phyloP scores from a whole-genome alignment of 2,888 invertebrate species.

The Periphyllus acericola region DNA sequence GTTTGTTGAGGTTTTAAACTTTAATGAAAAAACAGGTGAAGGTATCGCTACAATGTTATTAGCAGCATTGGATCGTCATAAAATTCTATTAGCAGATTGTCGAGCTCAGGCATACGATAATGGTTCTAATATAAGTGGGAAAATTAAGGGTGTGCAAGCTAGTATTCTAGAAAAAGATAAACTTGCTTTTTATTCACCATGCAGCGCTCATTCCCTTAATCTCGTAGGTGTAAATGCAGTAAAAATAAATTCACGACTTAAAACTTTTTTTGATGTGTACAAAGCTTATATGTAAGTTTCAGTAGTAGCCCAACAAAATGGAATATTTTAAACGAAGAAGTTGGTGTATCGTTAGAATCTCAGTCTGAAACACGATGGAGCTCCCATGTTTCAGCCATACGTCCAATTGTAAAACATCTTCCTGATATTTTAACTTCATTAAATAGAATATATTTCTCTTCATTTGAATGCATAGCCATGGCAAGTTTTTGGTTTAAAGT shows the following conservation, averaged over 20 bases:
- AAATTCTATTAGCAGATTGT: too few relatives aligned
- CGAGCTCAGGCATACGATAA: too few relatives aligned
- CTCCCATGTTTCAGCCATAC: slow-evolving; percentile 36
- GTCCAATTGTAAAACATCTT: too few relatives aligned
- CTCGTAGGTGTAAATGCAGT: slow-evolving; percentile 45
- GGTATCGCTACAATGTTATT: too few relatives aligned
- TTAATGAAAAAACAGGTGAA: too few relatives aligned
- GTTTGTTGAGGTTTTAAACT: too few relatives aligned
- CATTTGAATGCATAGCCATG: slow-evolving; percentile 48
- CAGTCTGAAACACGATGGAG: slow-evolving; percentile 53
- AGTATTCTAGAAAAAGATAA: slow-evolving; percentile 53
- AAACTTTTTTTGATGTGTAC: slow-evolving; percentile 48
- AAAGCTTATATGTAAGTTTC: slow-evolving; percentile 46
- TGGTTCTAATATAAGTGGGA: too few relatives aligned
- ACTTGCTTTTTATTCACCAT: slow-evolving; percentile 47
- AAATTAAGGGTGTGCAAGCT: too few relatives aligned
- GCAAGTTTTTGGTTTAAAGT: slow-evolving; percentile 52
- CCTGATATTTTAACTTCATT: too few relatives aligned
- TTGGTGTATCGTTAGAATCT: slow-evolving; percentile 51
- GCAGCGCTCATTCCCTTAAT: slow-evolving; percentile 49
- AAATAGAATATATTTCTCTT: slow-evolving; percentile 48
- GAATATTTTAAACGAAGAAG: slow-evolving; percentile 49
- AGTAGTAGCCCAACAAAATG: slow-evolving; percentile 37
- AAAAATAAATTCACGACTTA: slow-evolving; percentile 43
- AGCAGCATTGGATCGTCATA: too few relatives aligned